Conservation (phyloP, 2,113 vertebrate species). For the Macrotis lagotis region DNA sequence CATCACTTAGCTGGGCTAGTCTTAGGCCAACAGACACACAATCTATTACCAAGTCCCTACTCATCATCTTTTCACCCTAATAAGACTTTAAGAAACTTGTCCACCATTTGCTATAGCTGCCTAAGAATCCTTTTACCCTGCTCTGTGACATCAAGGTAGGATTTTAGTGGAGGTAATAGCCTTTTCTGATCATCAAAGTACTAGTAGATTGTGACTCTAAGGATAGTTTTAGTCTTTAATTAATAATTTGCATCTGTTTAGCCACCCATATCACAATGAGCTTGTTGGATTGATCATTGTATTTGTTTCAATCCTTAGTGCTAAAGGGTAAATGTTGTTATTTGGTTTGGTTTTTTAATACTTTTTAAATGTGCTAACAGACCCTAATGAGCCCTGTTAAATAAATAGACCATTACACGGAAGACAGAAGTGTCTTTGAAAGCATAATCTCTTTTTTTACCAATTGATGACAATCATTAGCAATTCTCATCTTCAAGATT, state of each 20-base stretch:
- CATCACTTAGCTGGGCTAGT: neutral
- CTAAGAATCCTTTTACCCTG: neutral
- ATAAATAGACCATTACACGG: neutral
- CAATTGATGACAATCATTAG: neutral
- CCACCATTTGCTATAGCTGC: neutral
- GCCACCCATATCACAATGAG: neutral
- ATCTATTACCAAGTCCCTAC: neutral
- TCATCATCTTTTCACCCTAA: neutral
- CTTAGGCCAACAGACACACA: neutral
- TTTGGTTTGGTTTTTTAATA: neutral
- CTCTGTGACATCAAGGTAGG: neutral
- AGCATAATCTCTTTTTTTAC: neutral
- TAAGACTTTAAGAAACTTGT: neutral
- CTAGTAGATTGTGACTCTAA: neutral
- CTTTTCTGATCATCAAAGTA: neutral
- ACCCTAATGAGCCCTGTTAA: neutral
- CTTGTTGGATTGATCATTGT: neutral
- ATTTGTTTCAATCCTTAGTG: neutral
- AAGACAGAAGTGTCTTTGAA: neutral
- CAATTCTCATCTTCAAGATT: neutral
- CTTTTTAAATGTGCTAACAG: neutral
- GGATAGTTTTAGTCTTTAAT: neutral
- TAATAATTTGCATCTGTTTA: neutral
- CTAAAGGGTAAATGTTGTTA: neutral
- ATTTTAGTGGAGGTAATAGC: neutral